Percentiles rank a stretch among this genome's conserved stretches.
phyloP scores from a whole-genome alignment of 1,140 invertebrate species.

The Trichogramma pretiosum region DNA sequence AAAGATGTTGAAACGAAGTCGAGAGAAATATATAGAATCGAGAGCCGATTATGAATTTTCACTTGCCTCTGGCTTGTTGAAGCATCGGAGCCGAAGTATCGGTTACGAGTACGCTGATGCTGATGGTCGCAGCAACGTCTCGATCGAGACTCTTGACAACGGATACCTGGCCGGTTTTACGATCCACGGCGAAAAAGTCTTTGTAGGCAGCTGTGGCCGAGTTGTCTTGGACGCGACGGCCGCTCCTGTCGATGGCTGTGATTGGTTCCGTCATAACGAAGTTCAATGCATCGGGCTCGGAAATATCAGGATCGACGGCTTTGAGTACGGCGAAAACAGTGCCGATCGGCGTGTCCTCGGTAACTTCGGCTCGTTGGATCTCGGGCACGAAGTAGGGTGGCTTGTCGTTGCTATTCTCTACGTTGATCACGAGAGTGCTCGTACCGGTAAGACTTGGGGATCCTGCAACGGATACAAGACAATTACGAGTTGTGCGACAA shows the following conservation, averaged over 20 bases:
- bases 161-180: constrained; percentile 61
- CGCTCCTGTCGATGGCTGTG: constrained; percentile 72
- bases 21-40: no score
- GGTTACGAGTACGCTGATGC: constrained; percentile 68
- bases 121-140: constrained; percentile 62
- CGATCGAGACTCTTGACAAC: constrained; percentile 59
- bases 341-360: constrained; percentile 67
- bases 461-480: no score
- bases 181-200: constrained; percentile 65
- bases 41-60: constrained; percentile 1
- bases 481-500: no score
- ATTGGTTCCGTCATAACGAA: constrained; percentile 65
- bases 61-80: constrained; percentile 66
- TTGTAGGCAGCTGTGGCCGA: constrained; percentile 36
- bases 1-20: not conserved
- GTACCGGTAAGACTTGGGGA: constrained; percentile 72
- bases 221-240: constrained; percentile 58
- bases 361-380: constrained; percentile 72
- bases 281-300: constrained; percentile 56
- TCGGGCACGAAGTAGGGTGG: constrained; percentile 74
- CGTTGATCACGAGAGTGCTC: constrained; percentile 64
- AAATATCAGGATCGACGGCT: constrained; percentile 75
- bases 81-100: constrained; percentile 68
- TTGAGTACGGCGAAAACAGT: constrained; percentile 63
- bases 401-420: constrained; percentile 84